Base-by-base conservation (phyloP, 2,113 vertebrate genomes). In the Empidonax traillii region DNA sequence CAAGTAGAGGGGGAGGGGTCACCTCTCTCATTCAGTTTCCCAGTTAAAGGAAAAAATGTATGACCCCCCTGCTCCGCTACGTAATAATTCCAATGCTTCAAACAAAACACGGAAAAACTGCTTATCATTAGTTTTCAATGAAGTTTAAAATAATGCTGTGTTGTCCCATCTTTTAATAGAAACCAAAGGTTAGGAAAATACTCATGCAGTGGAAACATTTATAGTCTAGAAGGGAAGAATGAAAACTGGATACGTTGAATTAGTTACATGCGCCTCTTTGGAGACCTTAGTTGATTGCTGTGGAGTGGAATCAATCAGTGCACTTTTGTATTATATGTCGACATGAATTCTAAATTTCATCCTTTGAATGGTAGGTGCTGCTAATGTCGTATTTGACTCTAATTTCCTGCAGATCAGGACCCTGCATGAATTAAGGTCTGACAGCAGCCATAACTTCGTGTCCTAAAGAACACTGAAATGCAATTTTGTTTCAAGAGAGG, bases 11-110 rank as follows among this genome's bases (percentile, higher is more conserved):
- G 17, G 17, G 14, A 46, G 73, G 49, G 53, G 55, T 72, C 33
- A 35, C 33, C 22, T 65, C 23, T 30, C 6, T 79, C 10, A 12
- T 72, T 9, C 49, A 5, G 27, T 61, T 52, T 81, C 16, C 46
- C 22, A 62, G 13, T 59, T 39, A 35, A 51, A 75, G 44, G 33
- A 51, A 71, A 61, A 63, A 69, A 31, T 1, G 0, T 37, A 58
- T 51, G 74, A 81, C 35, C 12, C 2, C 9, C 6, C 24, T 18
- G 0, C 12, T 37, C 24, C 3, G 3, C n/a, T 35, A 1, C 10
- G 10, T 88, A 43, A 24, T 53, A 94, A 74, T 90, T 88, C 59
- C 30, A n/a, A 33, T 63, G 33, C 33, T 59, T 80, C n/a, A 47
- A 46, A 53, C 18, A 39, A 77, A 88, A 77, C 21, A n/a, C 3